Conservation (phyloP, 2,888 invertebrate species). For the Elgonia sp. region DNA sequence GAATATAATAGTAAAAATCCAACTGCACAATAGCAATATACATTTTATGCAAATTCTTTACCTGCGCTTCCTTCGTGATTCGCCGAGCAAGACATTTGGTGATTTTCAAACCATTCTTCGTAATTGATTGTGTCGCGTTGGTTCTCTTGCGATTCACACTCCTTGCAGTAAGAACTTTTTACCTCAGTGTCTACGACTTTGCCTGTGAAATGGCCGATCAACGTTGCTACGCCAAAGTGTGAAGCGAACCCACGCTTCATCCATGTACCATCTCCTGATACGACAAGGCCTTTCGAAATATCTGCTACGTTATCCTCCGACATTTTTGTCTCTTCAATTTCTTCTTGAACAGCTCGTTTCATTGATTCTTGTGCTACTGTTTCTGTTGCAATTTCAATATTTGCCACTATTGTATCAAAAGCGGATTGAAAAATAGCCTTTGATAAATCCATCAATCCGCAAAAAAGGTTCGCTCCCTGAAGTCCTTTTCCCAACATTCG, state of each 20-base stretch:
- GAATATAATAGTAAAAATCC: no score
- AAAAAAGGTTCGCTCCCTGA: conserved; percentile 62
- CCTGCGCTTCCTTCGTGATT: conserved; percentile 62
- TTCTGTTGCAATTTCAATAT: neutral
- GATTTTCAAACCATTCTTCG: conserved; percentile 37
- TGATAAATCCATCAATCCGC: conserved; percentile 66
- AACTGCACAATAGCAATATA: no score
- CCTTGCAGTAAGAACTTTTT: conserved; percentile 69
- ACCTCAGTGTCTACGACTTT: conserved; percentile 64
- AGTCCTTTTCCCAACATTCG: conserved; percentile 55
- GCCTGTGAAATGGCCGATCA: conserved; percentile 67
- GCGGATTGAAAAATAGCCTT: conserved; percentile 43
- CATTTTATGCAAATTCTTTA: neutral
- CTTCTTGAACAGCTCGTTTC: conserved; percentile 13
- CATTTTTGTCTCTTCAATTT: conserved; percentile 21
- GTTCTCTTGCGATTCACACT: conserved; percentile 40
- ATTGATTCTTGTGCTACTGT: neutral
- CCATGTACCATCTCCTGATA: conserved; percentile 43
- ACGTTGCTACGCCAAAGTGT: conserved; percentile 65
- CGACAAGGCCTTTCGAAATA: conserved; percentile 7
- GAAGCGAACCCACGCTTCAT: no score
- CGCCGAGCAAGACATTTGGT: conserved; percentile 22
- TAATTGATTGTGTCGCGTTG: conserved; percentile 26
- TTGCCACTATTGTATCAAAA: conserved; percentile 4
- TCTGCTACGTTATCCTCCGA: conserved; percentile 5